Conservation (phyloP, 2,888 invertebrate genomes). For the Lymantria dispar region DNA sequence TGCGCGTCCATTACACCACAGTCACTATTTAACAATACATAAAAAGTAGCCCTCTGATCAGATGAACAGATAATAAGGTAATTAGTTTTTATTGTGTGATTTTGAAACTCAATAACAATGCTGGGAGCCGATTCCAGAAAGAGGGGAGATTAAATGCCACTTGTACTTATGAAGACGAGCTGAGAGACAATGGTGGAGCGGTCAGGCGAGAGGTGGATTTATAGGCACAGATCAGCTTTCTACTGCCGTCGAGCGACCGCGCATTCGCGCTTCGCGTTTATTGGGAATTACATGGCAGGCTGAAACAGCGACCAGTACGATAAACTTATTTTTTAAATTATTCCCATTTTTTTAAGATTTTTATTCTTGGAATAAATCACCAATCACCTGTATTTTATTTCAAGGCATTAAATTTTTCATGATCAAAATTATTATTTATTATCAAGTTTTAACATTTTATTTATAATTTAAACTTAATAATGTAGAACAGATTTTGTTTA, state of each 20-base stretch:
- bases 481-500: no score
- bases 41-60: conserved; percentile 6
- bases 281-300: background rate
- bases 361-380: no score
- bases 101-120: conserved; percentile 8
- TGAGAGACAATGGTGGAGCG: conserved; percentile 64
- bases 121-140: conserved; percentile 3
- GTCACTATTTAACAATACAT: conserved; percentile 9
- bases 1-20: conserved; percentile 85
- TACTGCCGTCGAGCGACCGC: conserved; percentile 43
- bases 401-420: no score
- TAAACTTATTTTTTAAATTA: background rate
- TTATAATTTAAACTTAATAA: no score
- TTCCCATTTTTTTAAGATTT: background rate
- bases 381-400: no score
- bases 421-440: no score
- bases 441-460: no score
- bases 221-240: conserved; percentile 69
- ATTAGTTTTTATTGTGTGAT: conserved; percentile 1
- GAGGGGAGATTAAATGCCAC: conserved; percentile 25
- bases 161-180: conserved; percentile 54
- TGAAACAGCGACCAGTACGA: background rate
- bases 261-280: conserved; percentile 10
- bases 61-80: background rate
- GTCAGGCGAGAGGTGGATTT: conserved; percentile 57